Evolutionary conservation across 1,140 invertebrate species (phyloP), one percentile per base, ranked within the genome.

Genomic region (Neelides sp.): DNA sequence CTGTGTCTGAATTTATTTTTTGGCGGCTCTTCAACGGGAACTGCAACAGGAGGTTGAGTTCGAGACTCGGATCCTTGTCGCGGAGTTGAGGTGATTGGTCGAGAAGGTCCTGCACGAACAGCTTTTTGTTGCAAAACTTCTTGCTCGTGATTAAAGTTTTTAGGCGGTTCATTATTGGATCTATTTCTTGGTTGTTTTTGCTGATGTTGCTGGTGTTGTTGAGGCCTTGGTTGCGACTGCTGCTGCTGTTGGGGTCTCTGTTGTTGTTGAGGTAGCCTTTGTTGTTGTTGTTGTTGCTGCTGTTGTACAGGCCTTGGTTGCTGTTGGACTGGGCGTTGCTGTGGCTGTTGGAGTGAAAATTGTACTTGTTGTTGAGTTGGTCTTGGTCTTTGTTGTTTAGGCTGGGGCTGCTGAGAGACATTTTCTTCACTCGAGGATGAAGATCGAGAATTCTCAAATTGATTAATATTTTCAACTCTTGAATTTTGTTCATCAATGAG

Each of bases 1-100:
- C 54, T 56, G 32, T 59, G 58, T 19, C 58, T 27, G 34, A 59
- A 59, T 37, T 56, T 59, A 3, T 37, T 19, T 1, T 41, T 17
- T 10, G 42, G 41, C 19, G 30, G 17, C 3, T 42, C 41, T 24
- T 43, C 26, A 2, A 30, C 23, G 13, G 39, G 32, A 7, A 17
- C n/a, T 2, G 22, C n/a, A 26, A 39, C 37, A 2, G 40, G 40
- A n/a, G 30, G 47, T 52, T 43, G 30, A 37, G 24, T 48, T 43
- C 0, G 41, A 17, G 10, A n/a, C 22, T 17, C 36, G 34, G 4
- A n/a, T n/a, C n/a, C n/a, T n/a, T n/a, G n/a, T n/a, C n/a, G n/a
- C n/a, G 45, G n/a, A 10, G 2, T 20, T 17, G 37, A 23, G 22
- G 42, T 23, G 41, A 27, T 40, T 40, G 26, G n/a, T 19, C 39